Evolutionary conservation across 2,113 vertebrate species (phyloP).

Genomic region (Erythrolamprus reginae): DNA sequence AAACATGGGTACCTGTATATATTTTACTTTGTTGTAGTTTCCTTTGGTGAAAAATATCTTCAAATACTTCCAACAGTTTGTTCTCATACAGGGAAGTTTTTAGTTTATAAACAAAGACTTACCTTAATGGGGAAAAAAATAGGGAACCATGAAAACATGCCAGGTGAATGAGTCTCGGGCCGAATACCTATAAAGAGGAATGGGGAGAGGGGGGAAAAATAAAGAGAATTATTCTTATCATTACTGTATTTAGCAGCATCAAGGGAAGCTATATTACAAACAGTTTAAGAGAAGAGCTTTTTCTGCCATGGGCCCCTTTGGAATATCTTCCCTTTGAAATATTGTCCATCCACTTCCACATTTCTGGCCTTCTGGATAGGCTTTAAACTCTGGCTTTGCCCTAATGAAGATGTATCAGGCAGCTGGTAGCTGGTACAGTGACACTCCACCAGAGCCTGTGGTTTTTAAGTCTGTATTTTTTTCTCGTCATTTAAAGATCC

Average conservation of each 20-base stretch:
- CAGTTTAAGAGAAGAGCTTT: not conserved
- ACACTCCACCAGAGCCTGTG: not conserved
- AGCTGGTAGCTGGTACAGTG: not conserved
- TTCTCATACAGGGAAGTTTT: too few species aligned
- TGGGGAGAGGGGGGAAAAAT: not conserved
- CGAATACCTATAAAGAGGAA: conserved; percentile 76
- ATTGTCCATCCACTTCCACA: accelerated
- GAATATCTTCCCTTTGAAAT: too few species aligned
- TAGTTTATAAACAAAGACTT: conserved; percentile 33
- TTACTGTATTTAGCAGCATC: not conserved
- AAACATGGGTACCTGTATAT: too few species aligned
- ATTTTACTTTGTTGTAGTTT: not conserved
- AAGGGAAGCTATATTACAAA: not conserved
- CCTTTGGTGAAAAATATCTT: not conserved
- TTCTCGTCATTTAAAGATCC: too few species aligned
- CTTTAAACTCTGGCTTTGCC: not conserved
- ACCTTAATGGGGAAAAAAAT: conserved; percentile 93
- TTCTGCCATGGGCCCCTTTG: not conserved
- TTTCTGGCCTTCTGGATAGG: not conserved
- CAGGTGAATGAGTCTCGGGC: conserved; percentile 89
- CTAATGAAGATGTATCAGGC: not conserved
- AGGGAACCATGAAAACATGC: conserved; percentile 96
- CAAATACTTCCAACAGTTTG: too few species aligned
- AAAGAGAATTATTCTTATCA: too few species aligned
- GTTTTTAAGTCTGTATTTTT: not conserved